Evolutionary conservation across 2,888 invertebrate genomes (phyloP), one percentile per base, ranked within the genome.

Genomic region (Petrolisthes manimaculis): DNA sequence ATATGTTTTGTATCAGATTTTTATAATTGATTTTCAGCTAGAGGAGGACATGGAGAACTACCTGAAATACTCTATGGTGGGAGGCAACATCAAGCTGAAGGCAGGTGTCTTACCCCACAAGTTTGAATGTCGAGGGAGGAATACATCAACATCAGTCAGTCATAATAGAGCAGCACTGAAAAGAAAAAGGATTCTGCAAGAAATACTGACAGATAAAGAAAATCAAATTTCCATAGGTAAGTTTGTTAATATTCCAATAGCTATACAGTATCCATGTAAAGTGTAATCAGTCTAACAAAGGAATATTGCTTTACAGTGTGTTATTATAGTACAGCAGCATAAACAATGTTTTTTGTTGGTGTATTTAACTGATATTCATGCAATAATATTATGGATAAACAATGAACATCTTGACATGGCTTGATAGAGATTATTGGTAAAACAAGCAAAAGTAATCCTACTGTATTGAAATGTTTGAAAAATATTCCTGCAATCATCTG

Each of bases 101-200:
- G 61, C 61, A 61, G 61, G 61, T 61, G 61, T 61, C 61, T 61
- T 61, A 61, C 61, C 61, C 61, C 61, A 61, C 61, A 61, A 61
- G 61, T 61, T 61, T 12, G 37, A 37, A 37, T 37, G 37, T 37
- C 37, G 2, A 37, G 37, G 37, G 37, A 37, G 37, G 37, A 37
- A 37, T 37, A 37, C 37, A 37, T 37, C 37, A 37, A 37, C 37
- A 37, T 37, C 37, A 37, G 1, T 37, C 37, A 37, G 37, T 37
- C 37, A 37, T 37, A 37, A 37, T 37, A 37, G 37, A 37, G 37
- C 37, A 37, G 37, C 37, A 37, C 37, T 37, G 37, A 9, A 61
- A 18, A 61, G 61, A 61, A 61, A 61, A 18, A 9, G 1, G 18
- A 12, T 61, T 12, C 9, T 61, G 9, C 61, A 61, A 61, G 61